Evolutionary conservation across 2,113 vertebrate species (phyloP).

Genomic region (Spea bombifrons): DNA sequence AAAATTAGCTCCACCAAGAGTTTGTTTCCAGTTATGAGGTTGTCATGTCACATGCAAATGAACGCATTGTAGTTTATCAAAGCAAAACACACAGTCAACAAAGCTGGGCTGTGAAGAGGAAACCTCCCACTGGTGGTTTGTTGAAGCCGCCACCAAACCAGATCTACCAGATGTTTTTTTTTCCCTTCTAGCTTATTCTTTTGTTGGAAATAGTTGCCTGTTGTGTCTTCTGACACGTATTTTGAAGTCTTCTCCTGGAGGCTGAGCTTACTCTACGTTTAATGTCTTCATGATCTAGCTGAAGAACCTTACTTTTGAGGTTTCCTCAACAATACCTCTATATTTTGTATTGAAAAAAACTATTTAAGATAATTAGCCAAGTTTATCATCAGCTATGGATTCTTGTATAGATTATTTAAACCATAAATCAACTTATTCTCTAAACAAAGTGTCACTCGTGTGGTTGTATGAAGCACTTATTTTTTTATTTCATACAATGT

Average conservation of each 20-base stretch:
- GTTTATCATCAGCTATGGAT: too few species aligned
- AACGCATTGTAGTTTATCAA: conserved; percentile 57
- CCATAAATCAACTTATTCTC: too few species aligned
- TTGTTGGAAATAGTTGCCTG: conserved; percentile 60
- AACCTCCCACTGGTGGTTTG: conserved; percentile 69
- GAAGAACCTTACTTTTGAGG: not conserved
- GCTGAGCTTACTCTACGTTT: conserved; percentile 68
- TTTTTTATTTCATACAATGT: too few species aligned
- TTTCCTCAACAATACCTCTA: not conserved
- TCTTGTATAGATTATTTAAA: too few species aligned
- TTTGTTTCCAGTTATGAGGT: conserved; percentile 42
- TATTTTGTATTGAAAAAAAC: too few species aligned
- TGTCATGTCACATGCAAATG: conserved; percentile 54
- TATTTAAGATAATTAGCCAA: too few species aligned
- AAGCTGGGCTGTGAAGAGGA: conserved; percentile 12
- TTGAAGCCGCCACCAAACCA: conserved; percentile 65
- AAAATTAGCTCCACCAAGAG: conserved; percentile 55
- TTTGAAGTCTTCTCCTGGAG: conserved; percentile 70
- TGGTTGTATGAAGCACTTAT: too few species aligned
- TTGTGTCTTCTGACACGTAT: conserved; percentile 65
- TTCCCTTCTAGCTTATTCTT: conserved; percentile 68
- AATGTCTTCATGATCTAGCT: conserved; percentile 55
- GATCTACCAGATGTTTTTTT: conserved; percentile 75
- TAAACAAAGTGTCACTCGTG: too few species aligned
- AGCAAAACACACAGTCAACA: not conserved